Evolutionary conservation across 2,888 invertebrate species (phyloP).

Genomic region (Melanostoma mellinum): DNA sequence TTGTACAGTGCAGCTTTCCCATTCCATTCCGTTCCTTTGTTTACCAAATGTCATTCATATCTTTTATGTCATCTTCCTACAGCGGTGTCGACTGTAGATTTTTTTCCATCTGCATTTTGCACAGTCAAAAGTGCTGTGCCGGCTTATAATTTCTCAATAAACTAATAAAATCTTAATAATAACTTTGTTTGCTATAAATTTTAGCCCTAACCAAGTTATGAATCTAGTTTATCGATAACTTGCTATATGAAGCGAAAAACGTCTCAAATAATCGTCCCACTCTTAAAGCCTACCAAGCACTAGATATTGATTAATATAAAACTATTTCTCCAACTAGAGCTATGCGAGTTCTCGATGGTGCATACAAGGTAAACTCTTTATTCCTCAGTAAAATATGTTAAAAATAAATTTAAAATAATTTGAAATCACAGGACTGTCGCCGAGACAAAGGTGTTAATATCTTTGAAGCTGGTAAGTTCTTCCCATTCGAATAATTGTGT

Average conservation of each 20-base stretch:
- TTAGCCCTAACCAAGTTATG: background rate
- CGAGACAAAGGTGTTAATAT: constrained; percentile 62
- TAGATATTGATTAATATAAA: constrained; percentile 64
- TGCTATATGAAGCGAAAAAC: constrained; percentile 22
- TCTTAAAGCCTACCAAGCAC: background rate
- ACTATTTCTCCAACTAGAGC: constrained; percentile 7
- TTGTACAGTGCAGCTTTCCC: constrained; percentile 5
- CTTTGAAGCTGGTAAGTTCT: constrained; percentile 66
- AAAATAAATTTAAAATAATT: constrained; percentile 4
- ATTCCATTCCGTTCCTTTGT: constrained; percentile 35
- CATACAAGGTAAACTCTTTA: constrained; percentile 62
- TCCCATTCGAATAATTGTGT: constrained; percentile 36
- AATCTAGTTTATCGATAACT: background rate
- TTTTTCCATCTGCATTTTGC: constrained; percentile 12
- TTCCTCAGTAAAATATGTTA: background rate
- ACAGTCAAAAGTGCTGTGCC: background rate
- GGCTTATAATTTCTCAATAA: background rate
- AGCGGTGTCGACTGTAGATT: constrained; percentile 23
- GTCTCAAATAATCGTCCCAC: background rate
- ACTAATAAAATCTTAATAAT: background rate
- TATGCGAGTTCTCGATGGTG: constrained; percentile 65
- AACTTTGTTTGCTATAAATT: background rate
- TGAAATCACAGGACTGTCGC: constrained; percentile 66
- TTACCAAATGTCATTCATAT: constrained; percentile 33
- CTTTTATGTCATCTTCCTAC: constrained; percentile 17